Base-by-base conservation (phyloP, 1,140 invertebrate species). In the Aplysia californica region DNA sequence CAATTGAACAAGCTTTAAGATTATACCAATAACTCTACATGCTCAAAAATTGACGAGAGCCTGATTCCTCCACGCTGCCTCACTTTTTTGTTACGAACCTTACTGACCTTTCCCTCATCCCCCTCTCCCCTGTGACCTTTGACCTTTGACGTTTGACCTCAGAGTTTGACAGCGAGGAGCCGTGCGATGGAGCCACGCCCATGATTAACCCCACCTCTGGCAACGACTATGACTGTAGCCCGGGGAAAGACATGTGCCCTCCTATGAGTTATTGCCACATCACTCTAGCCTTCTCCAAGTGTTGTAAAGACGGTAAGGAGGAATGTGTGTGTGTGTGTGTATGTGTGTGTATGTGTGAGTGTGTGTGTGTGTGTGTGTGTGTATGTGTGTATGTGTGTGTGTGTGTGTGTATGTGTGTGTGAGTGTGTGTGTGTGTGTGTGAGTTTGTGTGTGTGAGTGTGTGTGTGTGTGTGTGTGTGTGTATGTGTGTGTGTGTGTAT, bases 171-270 rank as follows among this genome's bases (percentile, higher is more conserved):
- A 95, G 91, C 93, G 95, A 91, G 23, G 94, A 95, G 80, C 95
- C 96, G 0, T 97, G 96, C 87, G 95, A 95, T 87, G 96, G 95
- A 18, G 94, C 94, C 82, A 89, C 93, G 70, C 95, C 95, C 20
- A 89, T 97, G 83, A 86, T 93, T 56, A 94, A 96, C 89, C 90
- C 91, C 35, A 89, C 91, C 4, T 94, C 93, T 35, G 93, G 93
- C 2, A 91, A 92, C 72, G 95, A 97, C 87, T 93, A 95, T 83
- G 93, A 95, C 89, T 97, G 96, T 89, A 94, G 94, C 1, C 93
- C 93, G 4, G 92, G 93, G 81, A 91, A 94, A 29, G 93, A 93
- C 88, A 94, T 94, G 83, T 97, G 96, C 87, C 96, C 96, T 5
- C 91, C 92, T 1, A 79, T 78, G 26, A 87, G 84, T 41, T 89